A percentile compares a stretch with the other conserved stretches of the same genome.
These are phyloP conservation scores for Bhutanitis thaidina DNA, from an alignment of 2,888 invertebrate species.

Conservation along the genomic window DNA sequence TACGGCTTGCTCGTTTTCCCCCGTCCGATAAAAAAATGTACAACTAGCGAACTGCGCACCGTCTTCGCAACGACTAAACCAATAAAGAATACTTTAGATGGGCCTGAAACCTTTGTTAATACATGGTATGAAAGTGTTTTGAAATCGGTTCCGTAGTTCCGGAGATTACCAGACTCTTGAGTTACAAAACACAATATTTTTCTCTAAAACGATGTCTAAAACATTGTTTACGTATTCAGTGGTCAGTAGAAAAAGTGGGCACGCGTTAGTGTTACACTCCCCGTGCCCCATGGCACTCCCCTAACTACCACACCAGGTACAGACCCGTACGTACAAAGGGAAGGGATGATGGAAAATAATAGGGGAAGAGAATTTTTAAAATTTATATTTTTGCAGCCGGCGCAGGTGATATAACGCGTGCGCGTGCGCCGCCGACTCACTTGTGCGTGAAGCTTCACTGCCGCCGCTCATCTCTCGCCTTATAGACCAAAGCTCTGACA, in stretches of 20 bases:
- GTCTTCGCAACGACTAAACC: too few relatives aligned
- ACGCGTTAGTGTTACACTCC: conserved; percentile 60
- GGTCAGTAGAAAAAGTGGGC: conserved; percentile 68
- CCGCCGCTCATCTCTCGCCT: conserved; percentile 55
- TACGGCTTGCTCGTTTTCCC: too few relatives aligned
- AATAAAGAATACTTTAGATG: too few relatives aligned
- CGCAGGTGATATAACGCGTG: conserved; percentile 79
- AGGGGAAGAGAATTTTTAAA: conserved; percentile 79
- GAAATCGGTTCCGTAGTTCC: too few relatives aligned
- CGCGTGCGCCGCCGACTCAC: conserved; percentile 75
- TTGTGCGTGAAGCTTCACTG: conserved; percentile 69
- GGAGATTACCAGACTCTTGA: too few relatives aligned
- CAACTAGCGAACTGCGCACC: too few relatives aligned
- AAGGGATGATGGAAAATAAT: conserved; percentile 80
- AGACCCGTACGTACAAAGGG: conserved; percentile 71
- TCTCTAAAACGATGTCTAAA: too few relatives aligned
- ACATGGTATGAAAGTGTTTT: too few relatives aligned
- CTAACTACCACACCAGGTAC: conserved; percentile 69
- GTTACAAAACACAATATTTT: too few relatives aligned
- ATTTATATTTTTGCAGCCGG: conserved; percentile 80
- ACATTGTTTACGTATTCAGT: conserved; percentile 39
- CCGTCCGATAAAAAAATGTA: too few relatives aligned
- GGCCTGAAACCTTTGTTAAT: too few relatives aligned
- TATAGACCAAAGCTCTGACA: conserved; percentile 40
- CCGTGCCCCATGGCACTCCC: conserved; percentile 40